These are phyloP conservation scores for Coenonympha glycerion DNA, from an alignment of 2,888 invertebrate species.

Conservation along the genomic window DNA sequence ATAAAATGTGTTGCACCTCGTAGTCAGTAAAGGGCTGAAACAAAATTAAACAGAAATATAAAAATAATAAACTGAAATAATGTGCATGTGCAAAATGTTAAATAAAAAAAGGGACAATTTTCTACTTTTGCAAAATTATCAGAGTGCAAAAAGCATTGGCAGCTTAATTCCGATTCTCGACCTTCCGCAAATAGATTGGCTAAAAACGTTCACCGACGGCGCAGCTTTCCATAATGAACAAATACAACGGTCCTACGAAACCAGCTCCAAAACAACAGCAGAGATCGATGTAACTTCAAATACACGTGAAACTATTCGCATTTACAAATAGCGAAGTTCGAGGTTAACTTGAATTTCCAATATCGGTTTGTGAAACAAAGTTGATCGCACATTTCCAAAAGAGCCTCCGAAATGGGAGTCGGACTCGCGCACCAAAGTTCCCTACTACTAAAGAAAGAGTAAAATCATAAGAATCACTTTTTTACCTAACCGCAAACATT, in stretches of 20 bases:
- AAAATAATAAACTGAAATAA: no score
- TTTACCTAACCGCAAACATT: no score
- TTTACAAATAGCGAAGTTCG: slow-evolving; percentile 40
- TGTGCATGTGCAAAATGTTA: no score
- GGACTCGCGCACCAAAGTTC: no score
- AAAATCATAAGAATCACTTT: no score
- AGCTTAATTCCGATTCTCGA: slow-evolving; percentile 12
- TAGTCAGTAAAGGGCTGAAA: no score
- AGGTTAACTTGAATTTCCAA: slow-evolving; percentile 29
- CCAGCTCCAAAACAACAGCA: slow-evolving; percentile 40
- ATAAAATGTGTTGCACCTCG: no score
- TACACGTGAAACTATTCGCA: slow-evolving; percentile 41
- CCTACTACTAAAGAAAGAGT: no score
- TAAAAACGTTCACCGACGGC: slow-evolving; percentile 52
- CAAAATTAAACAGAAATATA: no score
- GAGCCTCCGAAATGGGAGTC: no score
- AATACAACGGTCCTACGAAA: slow-evolving; percentile 46
- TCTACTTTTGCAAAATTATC: background rate
- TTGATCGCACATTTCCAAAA: no score
- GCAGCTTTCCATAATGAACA: slow-evolving; percentile 60
- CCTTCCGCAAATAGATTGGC: slow-evolving; percentile 51
- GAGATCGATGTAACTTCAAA: slow-evolving; percentile 12
- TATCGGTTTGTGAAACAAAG: slow-evolving; percentile 38
- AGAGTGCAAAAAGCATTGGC: slow-evolving; percentile 16
- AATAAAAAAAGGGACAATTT: background rate